Evolutionary conservation across 2,888 invertebrate genomes (phyloP).

Genomic region (Diarsia brunnea): DNA sequence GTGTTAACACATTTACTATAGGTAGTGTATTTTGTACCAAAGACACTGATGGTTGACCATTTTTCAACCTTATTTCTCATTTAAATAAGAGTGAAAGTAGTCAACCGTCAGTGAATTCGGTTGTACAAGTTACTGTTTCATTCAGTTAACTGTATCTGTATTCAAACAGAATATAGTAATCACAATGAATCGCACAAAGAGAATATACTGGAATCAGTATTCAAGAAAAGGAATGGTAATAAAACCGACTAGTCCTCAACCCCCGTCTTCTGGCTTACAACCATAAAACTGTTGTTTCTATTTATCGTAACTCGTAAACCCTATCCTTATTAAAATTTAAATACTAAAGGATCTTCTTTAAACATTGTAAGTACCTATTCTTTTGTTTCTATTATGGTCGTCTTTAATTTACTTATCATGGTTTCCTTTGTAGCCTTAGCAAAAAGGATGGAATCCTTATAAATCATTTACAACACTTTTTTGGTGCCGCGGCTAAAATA

Average conservation of each 20-base stretch:
- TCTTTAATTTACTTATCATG: neutral
- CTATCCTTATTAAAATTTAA: conserved; percentile 53
- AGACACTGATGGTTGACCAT: neutral
- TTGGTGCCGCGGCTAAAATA: neutral
- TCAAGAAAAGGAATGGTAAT: conserved; percentile 56
- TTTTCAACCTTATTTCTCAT: neutral
- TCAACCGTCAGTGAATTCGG: neutral
- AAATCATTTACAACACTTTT: neutral
- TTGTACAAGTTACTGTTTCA: neutral
- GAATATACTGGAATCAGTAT: conserved; percentile 57
- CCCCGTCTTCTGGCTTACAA: conserved; percentile 40
- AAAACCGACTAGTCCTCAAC: conserved; percentile 40
- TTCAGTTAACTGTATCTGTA: conserved; percentile 20
- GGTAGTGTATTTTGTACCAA: neutral
- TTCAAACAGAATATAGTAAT: conserved; percentile 39
- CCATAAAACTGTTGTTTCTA: conserved; percentile 49
- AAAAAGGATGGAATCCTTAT: neutral
- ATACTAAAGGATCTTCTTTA: conserved; percentile 1
- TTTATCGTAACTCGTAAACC: conserved; percentile 52
- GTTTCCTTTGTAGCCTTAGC: neutral
- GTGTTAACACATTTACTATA: neutral
- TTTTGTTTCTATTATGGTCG: neutral
- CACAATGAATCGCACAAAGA: conserved; percentile 45
- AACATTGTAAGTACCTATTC: neutral
- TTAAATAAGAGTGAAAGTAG: neutral